A percentile compares a stretch with the other conserved stretches of the same genome.
phyloP scores from a whole-genome alignment of 2,888 invertebrate genomes.

The Thecophora atra region DNA sequence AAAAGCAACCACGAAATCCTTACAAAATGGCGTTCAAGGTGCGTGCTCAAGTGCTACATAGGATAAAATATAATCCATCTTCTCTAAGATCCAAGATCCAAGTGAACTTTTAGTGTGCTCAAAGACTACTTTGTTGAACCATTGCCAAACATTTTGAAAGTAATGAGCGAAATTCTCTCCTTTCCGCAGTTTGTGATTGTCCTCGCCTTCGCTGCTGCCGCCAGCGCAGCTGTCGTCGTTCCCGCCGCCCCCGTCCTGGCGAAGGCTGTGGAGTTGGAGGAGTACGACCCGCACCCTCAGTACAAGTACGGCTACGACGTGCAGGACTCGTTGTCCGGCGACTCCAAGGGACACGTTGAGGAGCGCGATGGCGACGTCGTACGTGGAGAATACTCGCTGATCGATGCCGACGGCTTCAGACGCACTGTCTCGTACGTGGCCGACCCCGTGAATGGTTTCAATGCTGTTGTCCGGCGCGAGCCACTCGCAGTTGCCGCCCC shows the following conservation, averaged over 20 bases:
- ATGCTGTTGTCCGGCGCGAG: conserved; percentile 55
- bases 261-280: conserved; percentile 52
- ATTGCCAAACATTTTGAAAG: neutral
- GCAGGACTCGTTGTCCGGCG: conserved; percentile 49
- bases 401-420: conserved; percentile 51
- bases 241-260: conserved; percentile 48
- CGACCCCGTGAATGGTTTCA: conserved; percentile 51
- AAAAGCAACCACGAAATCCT: conserved; percentile 42
- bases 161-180: neutral
- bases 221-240: conserved; percentile 43
- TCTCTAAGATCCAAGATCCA: neutral
- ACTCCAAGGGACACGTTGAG: conserved; percentile 51
- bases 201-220: conserved; percentile 36
- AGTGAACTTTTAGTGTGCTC: neutral
- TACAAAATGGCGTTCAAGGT: conserved; percentile 56
- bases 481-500: conserved; percentile 50
- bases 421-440: conserved; percentile 51
- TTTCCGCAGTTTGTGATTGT: conserved; percentile 29
- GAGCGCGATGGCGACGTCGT: conserved; percentile 52
- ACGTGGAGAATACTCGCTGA: conserved; percentile 51
- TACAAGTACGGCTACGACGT: conserved; percentile 54
- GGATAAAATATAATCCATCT: neutral
- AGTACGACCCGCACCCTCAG: conserved; percentile 54
- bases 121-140: neutral
- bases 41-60: conserved; percentile 16